phyloP scores from a whole-genome alignment of 1,140 invertebrate species.

The Laodelphax striatellus region DNA sequence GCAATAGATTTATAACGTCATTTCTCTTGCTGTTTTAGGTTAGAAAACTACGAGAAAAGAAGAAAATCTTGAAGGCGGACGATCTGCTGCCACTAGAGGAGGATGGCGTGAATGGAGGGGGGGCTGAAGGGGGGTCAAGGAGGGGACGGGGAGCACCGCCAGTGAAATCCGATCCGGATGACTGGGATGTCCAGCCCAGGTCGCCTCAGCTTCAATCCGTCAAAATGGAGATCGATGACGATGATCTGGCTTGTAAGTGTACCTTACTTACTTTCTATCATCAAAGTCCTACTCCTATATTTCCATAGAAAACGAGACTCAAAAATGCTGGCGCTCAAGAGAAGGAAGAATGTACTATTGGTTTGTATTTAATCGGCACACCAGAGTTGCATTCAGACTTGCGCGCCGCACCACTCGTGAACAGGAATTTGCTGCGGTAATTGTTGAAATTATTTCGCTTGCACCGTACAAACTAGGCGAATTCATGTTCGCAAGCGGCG shows the following conservation, averaged over 20 bases:
- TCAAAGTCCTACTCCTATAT: no score
- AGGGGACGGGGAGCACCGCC: constrained; percentile 20
- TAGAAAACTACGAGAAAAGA: constrained; percentile 37
- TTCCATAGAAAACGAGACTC: no score
- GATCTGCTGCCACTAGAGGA: constrained; percentile 29
- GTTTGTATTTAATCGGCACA: no score
- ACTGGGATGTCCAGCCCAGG: constrained; percentile 29
- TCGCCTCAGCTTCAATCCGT: background rate
- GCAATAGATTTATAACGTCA: background rate
- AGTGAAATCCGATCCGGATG: constrained; percentile 34
- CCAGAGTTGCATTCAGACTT: no score
- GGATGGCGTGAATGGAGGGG: constrained; percentile 10
- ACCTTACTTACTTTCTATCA: no score
- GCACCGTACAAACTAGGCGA: no score
- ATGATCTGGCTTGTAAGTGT: constrained; percentile 31
- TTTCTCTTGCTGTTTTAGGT: background rate
- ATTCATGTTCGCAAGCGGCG: no score
- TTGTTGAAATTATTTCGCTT: no score
- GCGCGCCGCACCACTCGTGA: no score
- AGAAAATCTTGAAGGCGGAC: constrained; percentile 35
- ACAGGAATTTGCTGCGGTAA: no score
- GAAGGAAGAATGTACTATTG: no score
- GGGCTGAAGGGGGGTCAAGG: background rate
- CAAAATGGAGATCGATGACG: constrained; percentile 11
- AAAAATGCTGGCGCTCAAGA: no score